A percentile compares a stretch with the other conserved stretches of the same genome.
Evolutionary conservation across 1,140 invertebrate species (phyloP).

Genomic region (Bombus consobrinus): DNA sequence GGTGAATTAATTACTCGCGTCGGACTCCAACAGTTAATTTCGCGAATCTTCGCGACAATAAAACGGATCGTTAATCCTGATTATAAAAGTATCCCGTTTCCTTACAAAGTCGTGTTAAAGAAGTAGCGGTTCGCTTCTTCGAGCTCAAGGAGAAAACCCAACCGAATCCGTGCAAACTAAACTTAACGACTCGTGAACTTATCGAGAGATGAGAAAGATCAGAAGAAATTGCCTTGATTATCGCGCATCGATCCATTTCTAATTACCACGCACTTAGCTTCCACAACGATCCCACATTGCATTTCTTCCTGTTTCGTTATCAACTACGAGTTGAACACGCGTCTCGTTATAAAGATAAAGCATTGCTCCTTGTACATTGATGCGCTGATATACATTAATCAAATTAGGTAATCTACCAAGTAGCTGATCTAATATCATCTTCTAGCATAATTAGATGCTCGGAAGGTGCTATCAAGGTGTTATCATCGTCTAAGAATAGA

Average conservation of each 20-base stretch:
- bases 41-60: not conserved
- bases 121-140: not conserved
- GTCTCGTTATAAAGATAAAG: not conserved
- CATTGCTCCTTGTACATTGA: not conserved
- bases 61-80: conserved; percentile 38
- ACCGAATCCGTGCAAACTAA: not conserved
- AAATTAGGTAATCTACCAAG: not conserved
- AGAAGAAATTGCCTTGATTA: conserved; percentile 28
- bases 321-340: no score
- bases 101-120: not conserved
- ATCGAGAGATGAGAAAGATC: conserved; percentile 20
- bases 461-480: not conserved
- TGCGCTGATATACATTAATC: not conserved
- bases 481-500: not conserved
- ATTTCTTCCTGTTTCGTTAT: no score
- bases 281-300: not conserved
- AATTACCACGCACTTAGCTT: conserved; percentile 2
- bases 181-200: conserved; percentile 16
- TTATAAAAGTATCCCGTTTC: conserved; percentile 33
- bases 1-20: conserved; percentile 8
- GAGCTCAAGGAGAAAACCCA: not conserved
- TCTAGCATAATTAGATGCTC: not conserved
- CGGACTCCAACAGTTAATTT: not conserved
- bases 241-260: conserved; percentile 38
- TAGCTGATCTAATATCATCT: no score